phyloP scores from a whole-genome alignment of 2,113 vertebrate genomes.

The Callithrix jacchus region DNA sequence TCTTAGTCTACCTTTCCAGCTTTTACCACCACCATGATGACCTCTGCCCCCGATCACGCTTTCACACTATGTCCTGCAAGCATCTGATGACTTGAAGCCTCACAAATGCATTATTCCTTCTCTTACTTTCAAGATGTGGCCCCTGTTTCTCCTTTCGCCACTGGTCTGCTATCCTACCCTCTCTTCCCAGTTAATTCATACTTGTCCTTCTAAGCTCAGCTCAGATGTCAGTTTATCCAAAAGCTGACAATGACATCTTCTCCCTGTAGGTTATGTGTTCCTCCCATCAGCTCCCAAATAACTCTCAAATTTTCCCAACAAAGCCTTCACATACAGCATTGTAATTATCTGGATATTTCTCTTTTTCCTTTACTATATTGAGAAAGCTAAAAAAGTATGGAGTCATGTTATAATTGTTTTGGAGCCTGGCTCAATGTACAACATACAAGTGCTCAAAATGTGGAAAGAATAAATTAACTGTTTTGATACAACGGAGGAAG shows the following conservation, averaged over 20 bases:
- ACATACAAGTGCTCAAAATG: neutral
- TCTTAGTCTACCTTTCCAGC: neutral
- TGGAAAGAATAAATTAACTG: neutral
- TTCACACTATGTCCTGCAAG: neutral
- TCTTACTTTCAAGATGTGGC: neutral
- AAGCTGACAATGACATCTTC: neutral
- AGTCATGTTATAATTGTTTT: neutral
- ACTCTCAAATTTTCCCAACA: neutral
- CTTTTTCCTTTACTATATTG: neutral
- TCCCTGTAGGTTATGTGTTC: neutral
- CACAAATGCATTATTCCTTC: fast-evolving
- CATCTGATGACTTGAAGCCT: neutral
- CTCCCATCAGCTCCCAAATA: neutral
- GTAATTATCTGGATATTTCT: neutral
- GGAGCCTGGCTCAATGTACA: neutral
- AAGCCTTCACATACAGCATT: neutral
- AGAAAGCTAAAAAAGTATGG: neutral
- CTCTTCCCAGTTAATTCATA: neutral
- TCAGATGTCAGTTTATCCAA: neutral
- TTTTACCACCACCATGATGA: neutral
- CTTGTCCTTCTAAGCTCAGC: neutral
- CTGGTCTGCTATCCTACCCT: neutral
- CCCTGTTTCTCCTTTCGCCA: neutral
- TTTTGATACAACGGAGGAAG: neutral
- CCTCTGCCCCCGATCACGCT: fast-evolving